phyloP scores from a whole-genome alignment of 2,888 invertebrate genomes.

The Papilio protenor region DNA sequence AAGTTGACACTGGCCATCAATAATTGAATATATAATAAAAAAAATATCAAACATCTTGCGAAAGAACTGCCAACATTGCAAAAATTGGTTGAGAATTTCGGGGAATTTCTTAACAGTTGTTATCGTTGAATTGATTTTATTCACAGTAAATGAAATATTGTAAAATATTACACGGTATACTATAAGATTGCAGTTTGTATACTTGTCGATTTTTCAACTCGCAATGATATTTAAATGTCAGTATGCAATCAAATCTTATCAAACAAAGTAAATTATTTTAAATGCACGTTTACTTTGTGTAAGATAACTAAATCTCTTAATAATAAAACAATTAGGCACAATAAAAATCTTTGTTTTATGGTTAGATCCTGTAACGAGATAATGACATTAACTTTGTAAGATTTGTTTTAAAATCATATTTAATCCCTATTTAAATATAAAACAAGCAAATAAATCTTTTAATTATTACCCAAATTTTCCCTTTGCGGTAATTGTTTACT shows the following conservation, averaged over 20 bases:
- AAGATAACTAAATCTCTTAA: conserved; percentile 5
- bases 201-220: conserved; percentile 3
- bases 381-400: not conserved
- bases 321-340: not conserved
- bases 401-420: not conserved
- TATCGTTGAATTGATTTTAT: not conserved
- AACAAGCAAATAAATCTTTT: not conserved
- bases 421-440: not conserved
- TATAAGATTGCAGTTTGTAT: conserved; percentile 1
- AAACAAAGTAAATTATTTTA: not conserved
- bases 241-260: conserved; percentile 16
- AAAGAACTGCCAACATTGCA: not conserved
- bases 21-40: not conserved
- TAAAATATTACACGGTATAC: not conserved
- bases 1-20: not conserved
- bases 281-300: conserved; percentile 18
- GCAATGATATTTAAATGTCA: conserved; percentile 33
- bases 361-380: conserved; percentile 16
- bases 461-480: not conserved
- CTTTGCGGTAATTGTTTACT: not conserved
- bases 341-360: conserved; percentile 20
- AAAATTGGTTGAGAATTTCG: not conserved
- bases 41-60: too few species aligned
- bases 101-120: not conserved
- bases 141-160: not conserved